Percentiles rank a stretch among this genome's conserved stretches.
Conservation (phyloP, 2,888 invertebrate genomes). For the Diplazon laetatorius region DNA sequence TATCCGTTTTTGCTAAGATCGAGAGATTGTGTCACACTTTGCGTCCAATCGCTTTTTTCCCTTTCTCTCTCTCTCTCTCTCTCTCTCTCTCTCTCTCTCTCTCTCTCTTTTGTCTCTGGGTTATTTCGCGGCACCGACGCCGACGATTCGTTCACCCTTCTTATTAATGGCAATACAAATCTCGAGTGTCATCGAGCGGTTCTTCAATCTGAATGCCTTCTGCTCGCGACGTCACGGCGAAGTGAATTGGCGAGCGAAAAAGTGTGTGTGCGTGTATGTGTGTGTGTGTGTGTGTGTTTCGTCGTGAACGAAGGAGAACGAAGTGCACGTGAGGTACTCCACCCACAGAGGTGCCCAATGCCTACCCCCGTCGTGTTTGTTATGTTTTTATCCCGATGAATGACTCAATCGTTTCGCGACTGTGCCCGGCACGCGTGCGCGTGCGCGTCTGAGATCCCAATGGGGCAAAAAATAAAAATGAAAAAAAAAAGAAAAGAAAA, state of each 20-base stretch:
- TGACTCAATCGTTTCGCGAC: conserved; percentile 80
- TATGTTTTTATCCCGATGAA: conserved; percentile 80
- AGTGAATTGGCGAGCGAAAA: conserved; percentile 35
- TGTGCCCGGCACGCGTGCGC: conserved; percentile 40
- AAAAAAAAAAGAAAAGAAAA: too few species aligned
- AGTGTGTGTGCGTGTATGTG: not conserved
- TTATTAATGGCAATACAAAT: conserved; percentile 83
- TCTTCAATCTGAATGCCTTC: conserved; percentile 83
- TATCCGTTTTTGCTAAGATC: too few species aligned
- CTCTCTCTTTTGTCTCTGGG: conserved; percentile 43
- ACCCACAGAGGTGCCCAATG: conserved; percentile 36
- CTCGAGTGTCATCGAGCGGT: conserved; percentile 82
- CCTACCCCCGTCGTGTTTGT: conserved; percentile 67
- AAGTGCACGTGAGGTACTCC: conserved; percentile 43
- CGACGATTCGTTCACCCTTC: conserved; percentile 69
- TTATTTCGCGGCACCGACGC: conserved; percentile 42
- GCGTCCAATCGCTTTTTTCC: too few species aligned
- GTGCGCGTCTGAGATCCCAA: conserved; percentile 69
- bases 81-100: too few species aligned
- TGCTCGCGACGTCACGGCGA: conserved; percentile 81
- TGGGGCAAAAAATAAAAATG: too few species aligned
- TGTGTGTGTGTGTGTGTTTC: conserved; percentile 6
- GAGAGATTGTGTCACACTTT: too few species aligned
- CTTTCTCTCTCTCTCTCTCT: too few species aligned
- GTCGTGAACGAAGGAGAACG: conserved; percentile 49